These are phyloP conservation scores for Tetheella fluctuosa DNA, from an alignment of 2,888 invertebrate species.

Conservation along the genomic window DNA sequence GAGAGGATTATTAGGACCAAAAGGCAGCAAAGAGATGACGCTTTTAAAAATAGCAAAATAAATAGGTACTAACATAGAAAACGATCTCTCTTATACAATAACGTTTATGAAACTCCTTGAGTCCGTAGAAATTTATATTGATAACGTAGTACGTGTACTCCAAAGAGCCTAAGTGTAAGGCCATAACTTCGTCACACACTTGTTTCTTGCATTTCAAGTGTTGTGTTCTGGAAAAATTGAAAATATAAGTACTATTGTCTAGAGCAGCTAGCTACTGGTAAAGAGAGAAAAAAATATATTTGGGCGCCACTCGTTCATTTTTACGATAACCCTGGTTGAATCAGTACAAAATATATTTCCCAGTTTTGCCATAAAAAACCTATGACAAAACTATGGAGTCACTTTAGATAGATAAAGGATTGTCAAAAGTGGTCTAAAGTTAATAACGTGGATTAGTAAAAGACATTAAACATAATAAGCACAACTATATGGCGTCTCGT, in stretches of 20 bases:
- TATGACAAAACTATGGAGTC: too few species aligned
- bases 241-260: background rate
- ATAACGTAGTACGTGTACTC: conserved; percentile 95
- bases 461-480: too few species aligned
- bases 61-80: conserved; percentile 90
- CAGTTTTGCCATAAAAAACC: too few species aligned
- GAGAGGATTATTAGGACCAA: conserved; percentile 5
- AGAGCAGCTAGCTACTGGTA: too few species aligned
- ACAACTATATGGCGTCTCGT: too few species aligned
- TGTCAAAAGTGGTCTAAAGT: too few species aligned
- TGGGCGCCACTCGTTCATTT: too few species aligned
- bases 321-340: too few species aligned
- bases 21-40: background rate
- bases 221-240: conserved; percentile 85
- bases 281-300: too few species aligned
- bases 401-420: too few species aligned
- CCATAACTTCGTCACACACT: conserved; percentile 93
- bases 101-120: conserved; percentile 92
- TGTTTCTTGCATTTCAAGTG: conserved; percentile 92
- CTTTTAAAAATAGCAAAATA: background rate
- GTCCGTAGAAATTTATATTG: conserved; percentile 92
- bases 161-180: conserved; percentile 94
- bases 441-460: too few species aligned
- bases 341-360: too few species aligned
- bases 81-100: conserved; percentile 93